phyloP scores from a whole-genome alignment of 2,797 vertebrate species.

The Morus bassanus region DNA sequence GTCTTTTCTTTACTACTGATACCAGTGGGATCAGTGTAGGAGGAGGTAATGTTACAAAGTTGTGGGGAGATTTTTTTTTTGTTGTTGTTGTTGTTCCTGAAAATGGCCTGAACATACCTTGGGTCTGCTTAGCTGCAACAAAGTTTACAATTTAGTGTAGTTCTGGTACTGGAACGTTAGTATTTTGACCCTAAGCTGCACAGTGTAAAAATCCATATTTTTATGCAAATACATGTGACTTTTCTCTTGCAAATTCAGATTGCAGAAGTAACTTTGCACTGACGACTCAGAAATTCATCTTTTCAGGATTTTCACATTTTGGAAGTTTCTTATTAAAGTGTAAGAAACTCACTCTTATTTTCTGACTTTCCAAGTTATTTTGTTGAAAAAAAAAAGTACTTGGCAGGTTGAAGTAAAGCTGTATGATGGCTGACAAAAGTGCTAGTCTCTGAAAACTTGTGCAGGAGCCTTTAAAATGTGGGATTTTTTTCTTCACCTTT shows the following conservation, averaged over 20 bases:
- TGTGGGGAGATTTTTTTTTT: fast-evolving
- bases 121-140: background rate
- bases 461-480: background rate
- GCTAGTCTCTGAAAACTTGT: background rate
- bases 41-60: background rate
- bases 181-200: background rate
- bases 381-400: background rate
- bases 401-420: background rate
- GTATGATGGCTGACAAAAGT: background rate
- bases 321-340: background rate
- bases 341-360: background rate
- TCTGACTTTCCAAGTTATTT: background rate
- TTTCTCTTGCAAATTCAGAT: background rate
- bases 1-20: background rate
- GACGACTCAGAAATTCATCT: background rate
- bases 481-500: background rate
- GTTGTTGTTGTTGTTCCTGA: background rate
- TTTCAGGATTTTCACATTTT: background rate
- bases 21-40: background rate
- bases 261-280: background rate
- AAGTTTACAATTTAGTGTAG: background rate
- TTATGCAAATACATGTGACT: background rate
- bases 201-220: background rate
- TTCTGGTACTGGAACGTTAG: background rate
- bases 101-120: background rate